Base-by-base conservation (phyloP, 2,797 vertebrate genomes). In the Gorsachius magnificus region DNA sequence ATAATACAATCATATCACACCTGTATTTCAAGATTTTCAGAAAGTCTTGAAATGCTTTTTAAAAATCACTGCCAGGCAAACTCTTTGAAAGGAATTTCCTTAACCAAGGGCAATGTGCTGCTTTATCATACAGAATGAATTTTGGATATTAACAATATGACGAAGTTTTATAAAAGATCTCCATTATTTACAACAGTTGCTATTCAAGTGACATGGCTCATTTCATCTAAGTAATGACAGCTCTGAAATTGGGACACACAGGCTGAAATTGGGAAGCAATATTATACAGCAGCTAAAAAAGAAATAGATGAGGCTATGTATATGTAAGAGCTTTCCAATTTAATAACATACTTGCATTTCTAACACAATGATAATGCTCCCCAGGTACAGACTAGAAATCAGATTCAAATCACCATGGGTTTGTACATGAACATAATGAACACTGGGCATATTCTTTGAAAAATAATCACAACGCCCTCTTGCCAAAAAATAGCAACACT, bases 401-500 rank as follows among this genome's bases (percentile, higher is more conserved):
- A 64, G 75, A 75, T 90, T 71, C 28, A 69, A 90, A 94, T 89
- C 54, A 66, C 53, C 33, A 51, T 63, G 61, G 43, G 33, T 85
- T 95, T 92, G 65, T 81, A 81, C 65, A 68, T 22, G 75, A 93
- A 81, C 66, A 89, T 70, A 79, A 87, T 12, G 81, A 89, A 91
- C 54, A 89, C 18, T 22, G 45, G 41, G 38, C 58, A 89, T 92
- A 69, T 78, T 91, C 81, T 87, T 83, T 89, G 61, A 91, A 61
- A 96, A 93, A 92, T 77, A 95, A 94, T 89, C 78, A 60, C 61
- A 93, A 87, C 43, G 72, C 45, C 46, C 53, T 91, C 83, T 89
- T 83, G 90, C 86, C 83, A 96, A 89, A 96, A 97, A 94, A 92
- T 43, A 94, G 92, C 94, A 92, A 85, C 3, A 56, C 26, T 91